Base-by-base conservation (phyloP, 2,888 invertebrate species). In the Xestia xanthographa region DNA sequence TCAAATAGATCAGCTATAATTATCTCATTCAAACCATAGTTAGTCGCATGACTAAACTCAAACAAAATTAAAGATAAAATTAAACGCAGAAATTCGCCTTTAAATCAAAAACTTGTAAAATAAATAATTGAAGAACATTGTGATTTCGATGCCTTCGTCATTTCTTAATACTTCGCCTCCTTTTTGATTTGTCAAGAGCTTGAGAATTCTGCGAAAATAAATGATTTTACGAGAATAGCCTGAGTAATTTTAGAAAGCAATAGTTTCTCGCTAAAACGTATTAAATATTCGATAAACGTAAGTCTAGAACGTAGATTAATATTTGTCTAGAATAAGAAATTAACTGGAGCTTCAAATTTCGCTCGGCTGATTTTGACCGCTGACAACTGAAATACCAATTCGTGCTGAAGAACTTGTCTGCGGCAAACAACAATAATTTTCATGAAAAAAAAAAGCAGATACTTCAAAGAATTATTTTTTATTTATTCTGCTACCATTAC, bases 201-300 rank as follows among this genome's bases (percentile, higher is more conserved):
- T 75, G 17, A 53, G n/a, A 9, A 56, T 79, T 79, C 65, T 29
- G 9, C 1, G 70, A 75, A 77, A 80, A 80, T 66, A 72, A 86
- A 78, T 83, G 41, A 78, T 72, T 70, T 63, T 34, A 72, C 17
- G 45, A 77, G 58, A 82, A 66, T 71, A 58, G 34, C 11, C 43
- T 14, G 22, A 48, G 63, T 53, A 53, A 72, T 78, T 74, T 78
- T 50, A 29, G 29, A 73, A 56, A 50, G 29, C 75, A 74, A 74
- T 63, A 58, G 66, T 62, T 75, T 71, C 48, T 66, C 11, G 5
- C 26, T 67, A 41, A 72, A 85, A 76, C 11, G 5, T 70, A 72
- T 78, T 84, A 66, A 73, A 73, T 81, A 81, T 85, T 85, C 74
- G 62, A 75, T 77, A 67, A 84, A 63, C 70, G 80, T 83, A 73